Evolutionary conservation across 2,113 vertebrate species (phyloP).

Genomic region (Otus sunia): DNA sequence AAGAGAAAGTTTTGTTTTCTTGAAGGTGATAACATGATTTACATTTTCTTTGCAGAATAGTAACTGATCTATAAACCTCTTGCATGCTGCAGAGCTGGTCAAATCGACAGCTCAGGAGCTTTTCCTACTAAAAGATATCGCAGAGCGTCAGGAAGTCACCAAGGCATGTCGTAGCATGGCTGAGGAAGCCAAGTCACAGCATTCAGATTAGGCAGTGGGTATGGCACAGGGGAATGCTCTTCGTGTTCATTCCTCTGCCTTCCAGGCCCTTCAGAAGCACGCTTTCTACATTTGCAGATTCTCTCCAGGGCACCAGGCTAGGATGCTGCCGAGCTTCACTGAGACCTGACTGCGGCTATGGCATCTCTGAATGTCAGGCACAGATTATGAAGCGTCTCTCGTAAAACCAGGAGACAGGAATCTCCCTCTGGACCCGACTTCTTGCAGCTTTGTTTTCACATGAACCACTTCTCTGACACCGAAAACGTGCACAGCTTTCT

Average conservation of each 20-base stretch:
- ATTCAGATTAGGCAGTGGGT: not conserved
- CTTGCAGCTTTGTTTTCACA: not conserved
- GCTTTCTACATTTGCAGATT: rapidly evolving
- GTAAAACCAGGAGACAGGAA: not conserved
- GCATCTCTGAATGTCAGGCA: not conserved
- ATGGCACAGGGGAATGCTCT: not conserved
- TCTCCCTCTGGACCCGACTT: not conserved
- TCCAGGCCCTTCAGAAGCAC: not conserved
- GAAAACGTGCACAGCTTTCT: not conserved
- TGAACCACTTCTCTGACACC: not conserved
- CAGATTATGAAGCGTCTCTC: not conserved
- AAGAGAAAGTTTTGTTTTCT: not conserved
- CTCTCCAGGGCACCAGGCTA: not conserved
- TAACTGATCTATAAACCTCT: not conserved
- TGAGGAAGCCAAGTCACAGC: not conserved
- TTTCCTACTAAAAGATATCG: not conserved
- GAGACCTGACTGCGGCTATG: not conserved
- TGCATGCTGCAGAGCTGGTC: not conserved
- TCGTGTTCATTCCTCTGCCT: not conserved
- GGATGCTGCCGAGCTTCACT: not conserved
- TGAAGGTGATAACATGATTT: not conserved
- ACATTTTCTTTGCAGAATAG: not conserved
- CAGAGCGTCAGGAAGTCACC: not conserved
- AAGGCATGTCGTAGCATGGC: not conserved
- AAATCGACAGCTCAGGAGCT: rapidly evolving